phyloP scores from a whole-genome alignment of 2,797 vertebrate species.

The Okamejei kenojei region DNA sequence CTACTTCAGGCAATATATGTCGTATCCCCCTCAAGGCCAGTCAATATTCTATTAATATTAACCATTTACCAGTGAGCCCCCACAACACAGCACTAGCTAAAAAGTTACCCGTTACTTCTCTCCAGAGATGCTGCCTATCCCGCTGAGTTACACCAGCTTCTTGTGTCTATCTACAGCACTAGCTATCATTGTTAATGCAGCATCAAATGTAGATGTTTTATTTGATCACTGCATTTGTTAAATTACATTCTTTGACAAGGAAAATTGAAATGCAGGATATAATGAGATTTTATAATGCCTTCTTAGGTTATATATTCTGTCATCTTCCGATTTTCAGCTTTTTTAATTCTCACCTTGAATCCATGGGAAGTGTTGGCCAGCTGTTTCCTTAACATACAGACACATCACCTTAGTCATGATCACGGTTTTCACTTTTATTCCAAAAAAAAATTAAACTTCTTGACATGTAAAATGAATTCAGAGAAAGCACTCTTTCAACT shows the following conservation, averaged over 20 bases:
- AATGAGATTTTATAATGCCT: neutral
- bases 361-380: neutral
- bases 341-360: neutral
- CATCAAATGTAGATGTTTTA: neutral
- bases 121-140: too few species aligned
- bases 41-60: too few species aligned
- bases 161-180: too few species aligned
- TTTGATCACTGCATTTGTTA: neutral
- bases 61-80: neutral
- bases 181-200: neutral
- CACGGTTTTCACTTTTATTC: neutral
- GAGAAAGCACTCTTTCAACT: neutral
- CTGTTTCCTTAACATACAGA: neutral
- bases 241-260: neutral
- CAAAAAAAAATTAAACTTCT: neutral
- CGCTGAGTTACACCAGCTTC: too few species aligned
- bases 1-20: too few species aligned
- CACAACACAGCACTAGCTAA: too few species aligned
- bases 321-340: neutral
- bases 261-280: neutral
- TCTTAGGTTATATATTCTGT: neutral
- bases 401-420: neutral
- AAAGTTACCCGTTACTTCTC: too few species aligned
- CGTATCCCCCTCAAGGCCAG: too few species aligned
- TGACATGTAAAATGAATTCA: slow-evolving; percentile 12